Evolutionary conservation across 1,140 invertebrate genomes (phyloP).

Genomic region (Pseudomyrmex dendroicus): DNA sequence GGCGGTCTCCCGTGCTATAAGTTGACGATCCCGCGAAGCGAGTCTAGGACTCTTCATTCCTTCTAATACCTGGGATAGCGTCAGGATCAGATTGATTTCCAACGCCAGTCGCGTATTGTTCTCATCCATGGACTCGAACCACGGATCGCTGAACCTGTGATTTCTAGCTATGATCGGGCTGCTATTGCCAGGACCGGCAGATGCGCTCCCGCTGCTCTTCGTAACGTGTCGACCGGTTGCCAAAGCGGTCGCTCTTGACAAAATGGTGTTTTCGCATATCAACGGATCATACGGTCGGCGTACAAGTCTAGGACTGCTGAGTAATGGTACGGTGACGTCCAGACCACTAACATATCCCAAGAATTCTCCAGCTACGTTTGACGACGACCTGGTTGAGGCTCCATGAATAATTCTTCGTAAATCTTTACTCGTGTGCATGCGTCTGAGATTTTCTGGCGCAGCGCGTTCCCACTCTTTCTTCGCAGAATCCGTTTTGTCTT

Average conservation of each 20-base stretch:
- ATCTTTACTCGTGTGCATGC: constrained; percentile 79
- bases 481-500: constrained; percentile 79
- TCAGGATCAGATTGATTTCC: constrained; percentile 82
- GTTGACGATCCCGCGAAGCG: constrained; percentile 80
- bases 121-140: constrained; percentile 84
- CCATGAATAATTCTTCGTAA: constrained; percentile 78
- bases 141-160: constrained; percentile 77
- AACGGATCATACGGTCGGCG: constrained; percentile 82
- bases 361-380: constrained; percentile 69
- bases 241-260: constrained; percentile 81
- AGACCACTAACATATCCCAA: constrained; percentile 78
- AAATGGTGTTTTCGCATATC: constrained; percentile 84
- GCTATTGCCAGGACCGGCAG: constrained; percentile 46
- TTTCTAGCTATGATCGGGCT: constrained; percentile 66
- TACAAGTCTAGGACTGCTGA: constrained; percentile 81
- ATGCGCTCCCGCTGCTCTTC: constrained; percentile 63
- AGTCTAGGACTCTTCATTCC: constrained; percentile 82
- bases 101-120: constrained; percentile 82
- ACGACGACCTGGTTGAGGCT: constrained; percentile 61
- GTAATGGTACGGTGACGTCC: constrained; percentile 79
- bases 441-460: constrained; percentile 78
- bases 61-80: constrained; percentile 82
- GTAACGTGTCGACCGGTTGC: constrained; percentile 75
- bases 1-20: constrained; percentile 83
- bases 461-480: constrained; percentile 82